phyloP scores from a whole-genome alignment of 2,113 vertebrate species.

The Corapipo altera region DNA sequence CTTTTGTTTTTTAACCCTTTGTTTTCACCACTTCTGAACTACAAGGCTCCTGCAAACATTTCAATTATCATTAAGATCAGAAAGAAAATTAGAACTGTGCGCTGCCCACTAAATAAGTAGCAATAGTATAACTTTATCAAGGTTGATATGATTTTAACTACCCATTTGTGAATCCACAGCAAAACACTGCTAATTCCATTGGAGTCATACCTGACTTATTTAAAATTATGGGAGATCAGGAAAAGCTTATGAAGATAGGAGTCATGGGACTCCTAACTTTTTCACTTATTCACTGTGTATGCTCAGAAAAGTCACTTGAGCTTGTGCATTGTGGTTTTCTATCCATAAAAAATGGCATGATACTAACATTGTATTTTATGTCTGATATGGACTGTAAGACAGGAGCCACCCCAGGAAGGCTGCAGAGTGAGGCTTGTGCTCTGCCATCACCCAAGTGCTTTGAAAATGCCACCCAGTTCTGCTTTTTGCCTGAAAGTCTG shows the following conservation, averaged over 20 bases:
- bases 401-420: neutral
- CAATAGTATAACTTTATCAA: neutral
- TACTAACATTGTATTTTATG: neutral
- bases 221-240: neutral
- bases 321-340: neutral
- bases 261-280: neutral
- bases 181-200: neutral
- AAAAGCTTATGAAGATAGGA: neutral
- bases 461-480: constrained; percentile 19
- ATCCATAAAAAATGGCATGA: neutral
- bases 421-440: neutral
- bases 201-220: neutral
- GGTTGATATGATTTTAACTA: neutral
- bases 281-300: neutral
- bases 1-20: neutral
- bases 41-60: neutral
- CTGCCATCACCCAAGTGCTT: neutral
- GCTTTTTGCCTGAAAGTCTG: constrained; percentile 6
- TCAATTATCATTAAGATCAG: neutral
- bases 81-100: neutral
- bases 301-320: neutral
- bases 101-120: neutral
- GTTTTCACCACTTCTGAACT: neutral
- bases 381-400: neutral
- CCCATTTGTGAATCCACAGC: neutral